Percentiles rank a stretch among this genome's conserved stretches.
phyloP scores from a whole-genome alignment of 2,113 vertebrate genomes.

The Copsychus sechellarum region DNA sequence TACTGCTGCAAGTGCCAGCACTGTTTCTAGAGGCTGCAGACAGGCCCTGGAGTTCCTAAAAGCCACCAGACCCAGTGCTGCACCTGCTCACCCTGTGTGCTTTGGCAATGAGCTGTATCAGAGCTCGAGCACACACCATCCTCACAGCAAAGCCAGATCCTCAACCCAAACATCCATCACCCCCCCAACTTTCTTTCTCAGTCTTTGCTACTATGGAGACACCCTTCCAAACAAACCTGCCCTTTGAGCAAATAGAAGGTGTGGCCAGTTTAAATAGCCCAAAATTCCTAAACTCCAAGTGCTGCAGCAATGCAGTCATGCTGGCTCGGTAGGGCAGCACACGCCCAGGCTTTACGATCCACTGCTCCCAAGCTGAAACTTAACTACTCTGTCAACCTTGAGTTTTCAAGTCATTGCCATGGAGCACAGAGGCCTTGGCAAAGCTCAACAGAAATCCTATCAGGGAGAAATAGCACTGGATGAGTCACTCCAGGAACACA shows the following conservation, averaged over 20 bases:
- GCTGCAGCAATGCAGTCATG: constrained; percentile 53
- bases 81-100: not conserved
- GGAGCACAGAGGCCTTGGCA: not conserved
- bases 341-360: constrained; percentile 15
- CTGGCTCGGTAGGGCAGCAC: constrained; percentile 37
- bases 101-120: not conserved
- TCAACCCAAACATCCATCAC: not conserved
- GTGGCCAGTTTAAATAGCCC: constrained; percentile 52
- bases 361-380: not conserved
- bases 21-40: not conserved
- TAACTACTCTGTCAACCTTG: not conserved
- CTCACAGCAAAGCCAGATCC: not conserved
- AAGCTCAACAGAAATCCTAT: not conserved
- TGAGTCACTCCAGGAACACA: not conserved
- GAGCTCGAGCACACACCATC: not conserved
- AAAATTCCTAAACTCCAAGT: constrained; percentile 28
- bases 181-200: not conserved
- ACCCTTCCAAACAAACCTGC: constrained; percentile 53
- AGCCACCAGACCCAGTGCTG: not conserved
- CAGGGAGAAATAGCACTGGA: not conserved
- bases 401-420: not conserved
- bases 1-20: not conserved
- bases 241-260: constrained; percentile 62
- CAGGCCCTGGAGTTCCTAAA: not conserved
- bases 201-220: constrained; percentile 60